phyloP scores from a whole-genome alignment of 2,888 invertebrate species.

The Archips xylosteana region DNA sequence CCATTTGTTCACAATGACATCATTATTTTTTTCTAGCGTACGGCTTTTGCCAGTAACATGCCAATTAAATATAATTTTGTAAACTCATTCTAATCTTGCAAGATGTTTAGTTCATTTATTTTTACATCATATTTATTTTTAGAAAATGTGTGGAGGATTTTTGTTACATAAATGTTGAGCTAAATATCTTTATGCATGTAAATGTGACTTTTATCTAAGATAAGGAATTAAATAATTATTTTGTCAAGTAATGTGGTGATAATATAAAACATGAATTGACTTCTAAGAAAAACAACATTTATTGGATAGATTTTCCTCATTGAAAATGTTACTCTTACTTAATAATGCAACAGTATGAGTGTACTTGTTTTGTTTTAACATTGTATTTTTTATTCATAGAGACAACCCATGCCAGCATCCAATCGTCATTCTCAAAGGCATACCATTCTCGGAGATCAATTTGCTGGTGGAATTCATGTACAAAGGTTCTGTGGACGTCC shows the following conservation, averaged over 20 bases:
- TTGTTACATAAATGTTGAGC: slow-evolving; percentile 58
- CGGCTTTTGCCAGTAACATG: slow-evolving; percentile 34
- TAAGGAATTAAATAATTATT: slow-evolving; percentile 54
- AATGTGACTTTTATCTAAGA: slow-evolving; percentile 55
- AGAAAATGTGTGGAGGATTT: slow-evolving; percentile 36
- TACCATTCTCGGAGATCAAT: slow-evolving; percentile 88
- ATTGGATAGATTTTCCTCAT: slow-evolving; percentile 25
- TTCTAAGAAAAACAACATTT: slow-evolving; percentile 31
- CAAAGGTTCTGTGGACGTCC: slow-evolving; percentile 88
- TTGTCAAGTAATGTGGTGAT: slow-evolving; percentile 50
- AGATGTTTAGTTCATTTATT: slow-evolving; percentile 40
- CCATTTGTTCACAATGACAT: slow-evolving; percentile 74
- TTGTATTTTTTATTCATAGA: slow-evolving; percentile 57
- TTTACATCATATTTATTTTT: slow-evolving; percentile 42
- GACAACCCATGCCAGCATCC: slow-evolving; percentile 91
- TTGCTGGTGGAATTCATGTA: slow-evolving; percentile 90
- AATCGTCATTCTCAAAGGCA: slow-evolving; percentile 89
- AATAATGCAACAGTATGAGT: not conserved
- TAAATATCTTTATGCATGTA: slow-evolving; percentile 36
- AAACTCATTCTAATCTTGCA: slow-evolving; percentile 39
- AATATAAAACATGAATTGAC: slow-evolving; percentile 17
- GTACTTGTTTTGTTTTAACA: slow-evolving; percentile 3
- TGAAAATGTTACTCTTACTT: slow-evolving; percentile 14
- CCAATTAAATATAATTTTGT: slow-evolving; percentile 42
- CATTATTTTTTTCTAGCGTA: slow-evolving; percentile 72